Evolutionary conservation across 2,888 invertebrate genomes (phyloP).

Genomic region (Colletes collaris): DNA sequence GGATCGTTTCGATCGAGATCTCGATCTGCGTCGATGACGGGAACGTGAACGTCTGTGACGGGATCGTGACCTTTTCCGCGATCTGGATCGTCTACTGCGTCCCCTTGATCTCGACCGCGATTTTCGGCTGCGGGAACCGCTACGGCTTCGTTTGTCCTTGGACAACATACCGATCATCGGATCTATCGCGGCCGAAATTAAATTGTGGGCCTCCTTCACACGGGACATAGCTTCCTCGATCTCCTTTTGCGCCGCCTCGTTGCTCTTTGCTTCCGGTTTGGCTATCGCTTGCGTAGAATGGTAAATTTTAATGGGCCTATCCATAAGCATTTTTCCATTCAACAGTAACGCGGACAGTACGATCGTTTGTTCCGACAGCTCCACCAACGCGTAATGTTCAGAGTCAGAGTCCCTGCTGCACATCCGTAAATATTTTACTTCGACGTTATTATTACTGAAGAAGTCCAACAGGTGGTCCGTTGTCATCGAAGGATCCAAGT

Average conservation of each 20-base stretch:
- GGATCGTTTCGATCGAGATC: slow-evolving; percentile 82
- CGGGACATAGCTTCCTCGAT: slow-evolving; percentile 99
- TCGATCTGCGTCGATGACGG: slow-evolving; percentile 85
- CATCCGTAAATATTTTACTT: slow-evolving; percentile 97
- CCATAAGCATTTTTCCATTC: slow-evolving; percentile 91
- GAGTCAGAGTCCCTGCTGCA: slow-evolving; percentile 93
- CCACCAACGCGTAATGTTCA: slow-evolving; percentile 93
- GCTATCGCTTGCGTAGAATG: slow-evolving; percentile 96
- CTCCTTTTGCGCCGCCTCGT: slow-evolving; percentile 97
- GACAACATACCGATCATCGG: slow-evolving; percentile 94
- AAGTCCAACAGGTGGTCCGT: slow-evolving; percentile 95
- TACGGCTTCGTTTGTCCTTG: slow-evolving; percentile 90
- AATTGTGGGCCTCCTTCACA: slow-evolving; percentile 97
- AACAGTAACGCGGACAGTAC: slow-evolving; percentile 93
- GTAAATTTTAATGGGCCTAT: slow-evolving; percentile 89
- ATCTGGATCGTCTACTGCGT: slow-evolving; percentile 84
- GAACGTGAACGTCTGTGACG: slow-evolving; percentile 81
- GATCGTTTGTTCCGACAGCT: slow-evolving; percentile 96
- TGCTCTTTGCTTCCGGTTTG: slow-evolving; percentile 97
- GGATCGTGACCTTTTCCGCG: slow-evolving; percentile 80
- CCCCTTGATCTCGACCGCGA: slow-evolving; percentile 87
- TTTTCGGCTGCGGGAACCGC: slow-evolving; percentile 83
- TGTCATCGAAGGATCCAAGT: slow-evolving; percentile 87
- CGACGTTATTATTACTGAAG: slow-evolving; percentile 91
- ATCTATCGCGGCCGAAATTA: slow-evolving; percentile 97